Base-by-base conservation (phyloP, 1,140 invertebrate species). In the Plutomurus gul region DNA sequence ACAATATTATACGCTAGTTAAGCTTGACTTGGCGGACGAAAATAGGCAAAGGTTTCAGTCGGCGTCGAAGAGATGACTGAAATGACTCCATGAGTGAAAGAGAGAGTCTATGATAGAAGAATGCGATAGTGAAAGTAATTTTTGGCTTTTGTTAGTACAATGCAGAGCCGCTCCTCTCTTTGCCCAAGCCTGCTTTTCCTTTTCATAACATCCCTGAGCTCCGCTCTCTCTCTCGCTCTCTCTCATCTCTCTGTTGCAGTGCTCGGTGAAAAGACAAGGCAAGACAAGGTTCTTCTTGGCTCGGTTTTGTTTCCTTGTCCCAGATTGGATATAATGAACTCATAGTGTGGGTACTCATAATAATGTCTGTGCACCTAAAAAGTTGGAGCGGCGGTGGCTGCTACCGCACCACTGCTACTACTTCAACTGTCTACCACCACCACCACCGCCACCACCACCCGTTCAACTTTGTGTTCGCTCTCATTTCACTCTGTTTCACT, bases 291-390 rank as follows among this genome's bases (percentile, higher is more conserved):
- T 56, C 51, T 30, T 56, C 51, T 56, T 56, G 51, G 51, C 51
- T 56, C 51, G 51, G 51, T 56, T 56, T 56, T 56, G 51, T 56
- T 56, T 56, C 51, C 25, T 30, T 60, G 51, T 60, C 51, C 51
- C 51, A 60, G 51, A 60, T 60, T 60, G 51, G 51, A 60, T 60
- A 60, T 60, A 60, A 60, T 60, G 51, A 60, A 60, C 51, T n/a
- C 51, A 60, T 5, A 60, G 51, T 30, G 51, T 60, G 51, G 51
- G 27, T 60, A 60, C 51, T 60, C 51, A 60, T 22, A 16, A 16
- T 60, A 60, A 30, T 60, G 33, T 60, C 51, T 27, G 27, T 60
- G 51, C 51, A 60, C 51, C 33, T 30, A 60, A 22, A 60, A 60
- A 60, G 25, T 51, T 3, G 20, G 0, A 51, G 27, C 51, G n/a